Evolutionary conservation across 2,113 vertebrate species (phyloP).

Genomic region (Sclerurus mexicanus): DNA sequence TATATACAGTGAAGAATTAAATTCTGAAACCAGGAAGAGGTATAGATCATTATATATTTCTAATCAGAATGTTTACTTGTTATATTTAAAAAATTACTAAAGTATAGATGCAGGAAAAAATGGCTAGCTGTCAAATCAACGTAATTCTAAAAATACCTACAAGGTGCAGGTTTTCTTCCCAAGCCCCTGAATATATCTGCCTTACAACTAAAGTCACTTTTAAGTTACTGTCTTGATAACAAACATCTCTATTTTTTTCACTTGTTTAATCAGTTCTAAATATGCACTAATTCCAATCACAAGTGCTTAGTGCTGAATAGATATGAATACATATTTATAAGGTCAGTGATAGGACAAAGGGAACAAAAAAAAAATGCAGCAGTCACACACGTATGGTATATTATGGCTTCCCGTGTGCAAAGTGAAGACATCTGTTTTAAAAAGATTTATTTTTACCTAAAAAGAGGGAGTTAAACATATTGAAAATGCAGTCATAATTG

Average conservation of each 20-base stretch:
- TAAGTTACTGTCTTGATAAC: neutral
- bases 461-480: neutral
- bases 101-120: neutral
- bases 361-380: neutral
- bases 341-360: neutral
- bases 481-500: neutral
- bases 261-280: slow-evolving; percentile 17
- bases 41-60: neutral
- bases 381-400: neutral
- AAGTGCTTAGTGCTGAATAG: neutral
- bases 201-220: neutral
- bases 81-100: neutral
- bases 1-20: neutral
- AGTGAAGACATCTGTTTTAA: neutral
- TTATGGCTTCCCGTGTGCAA: neutral
- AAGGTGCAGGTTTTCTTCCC: neutral
- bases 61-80: neutral
- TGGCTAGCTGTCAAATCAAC: neutral
- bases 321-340: slow-evolving; percentile 9
- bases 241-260: neutral
- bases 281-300: neutral
- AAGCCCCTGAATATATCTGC: neutral
- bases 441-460: neutral
- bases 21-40: neutral
- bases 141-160: neutral